phyloP scores from a whole-genome alignment of 2,113 vertebrate species.

The Rhinichthys klamathensis region DNA sequence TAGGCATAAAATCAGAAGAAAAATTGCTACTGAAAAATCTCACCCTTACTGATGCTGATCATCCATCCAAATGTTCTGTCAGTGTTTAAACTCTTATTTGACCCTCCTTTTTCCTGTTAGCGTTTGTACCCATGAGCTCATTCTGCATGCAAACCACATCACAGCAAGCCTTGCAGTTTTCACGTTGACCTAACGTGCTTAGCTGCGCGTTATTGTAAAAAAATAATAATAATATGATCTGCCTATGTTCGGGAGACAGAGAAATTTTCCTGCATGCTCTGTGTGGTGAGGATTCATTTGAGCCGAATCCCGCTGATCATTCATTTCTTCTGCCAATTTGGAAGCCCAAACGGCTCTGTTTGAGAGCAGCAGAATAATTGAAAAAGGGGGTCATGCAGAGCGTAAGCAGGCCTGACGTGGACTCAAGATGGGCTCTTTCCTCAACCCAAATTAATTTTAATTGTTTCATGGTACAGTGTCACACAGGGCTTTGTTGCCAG shows the following conservation, averaged over 20 bases:
- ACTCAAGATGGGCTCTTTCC: slow-evolving; percentile 58
- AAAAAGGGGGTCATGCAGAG: slow-evolving; percentile 64
- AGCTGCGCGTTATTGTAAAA: slow-evolving; percentile 1
- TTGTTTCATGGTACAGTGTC: slow-evolving; percentile 59
- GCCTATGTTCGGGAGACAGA: slow-evolving; percentile 16
- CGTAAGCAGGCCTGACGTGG: slow-evolving; percentile 65
- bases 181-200: neutral
- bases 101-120: neutral
- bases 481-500: slow-evolving; percentile 28
- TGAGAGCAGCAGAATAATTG: slow-evolving; percentile 58
- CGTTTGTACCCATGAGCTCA: neutral
- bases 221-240: neutral
- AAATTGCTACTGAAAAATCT: neutral
- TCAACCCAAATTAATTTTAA: slow-evolving; percentile 63
- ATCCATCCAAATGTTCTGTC: neutral
- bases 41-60: neutral
- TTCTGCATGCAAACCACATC: neutral
- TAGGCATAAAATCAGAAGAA: neutral
- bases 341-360: slow-evolving; percentile 43
- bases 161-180: neutral
- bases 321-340: slow-evolving; percentile 68
- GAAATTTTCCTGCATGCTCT: slow-evolving; percentile 15
- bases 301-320: slow-evolving; percentile 56
- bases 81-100: neutral
- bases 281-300: slow-evolving; percentile 56